phyloP scores from a whole-genome alignment of 2,113 vertebrate species.

The Entomyzon cyanotis region DNA sequence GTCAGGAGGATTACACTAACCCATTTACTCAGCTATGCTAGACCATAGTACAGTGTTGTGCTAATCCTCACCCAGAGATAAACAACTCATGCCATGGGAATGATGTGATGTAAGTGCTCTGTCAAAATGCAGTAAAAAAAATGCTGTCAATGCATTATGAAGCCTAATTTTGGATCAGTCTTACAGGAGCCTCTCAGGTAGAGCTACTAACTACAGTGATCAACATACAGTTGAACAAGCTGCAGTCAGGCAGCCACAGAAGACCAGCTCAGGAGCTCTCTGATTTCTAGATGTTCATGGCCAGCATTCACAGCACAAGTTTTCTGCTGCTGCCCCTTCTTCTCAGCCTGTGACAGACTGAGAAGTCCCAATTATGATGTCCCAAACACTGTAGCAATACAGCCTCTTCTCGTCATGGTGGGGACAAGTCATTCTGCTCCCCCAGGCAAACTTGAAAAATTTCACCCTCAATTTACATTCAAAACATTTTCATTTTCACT shows the following conservation, averaged over 20 bases:
- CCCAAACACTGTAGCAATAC: neutral
- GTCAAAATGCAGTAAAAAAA: neutral
- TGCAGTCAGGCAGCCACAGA: neutral
- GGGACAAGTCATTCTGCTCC: neutral
- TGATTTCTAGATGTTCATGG: neutral
- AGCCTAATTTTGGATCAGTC: neutral
- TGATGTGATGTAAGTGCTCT: neutral
- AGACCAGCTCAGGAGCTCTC: neutral
- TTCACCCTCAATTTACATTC: neutral
- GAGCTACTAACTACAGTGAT: neutral
- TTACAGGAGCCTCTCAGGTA: neutral
- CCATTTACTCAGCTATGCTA: neutral
- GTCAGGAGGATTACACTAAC: neutral
- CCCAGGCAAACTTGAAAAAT: neutral
- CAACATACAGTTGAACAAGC: neutral
- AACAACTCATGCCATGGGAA: neutral
- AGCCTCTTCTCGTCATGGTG: neutral
- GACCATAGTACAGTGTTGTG: neutral
- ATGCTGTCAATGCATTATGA: neutral
- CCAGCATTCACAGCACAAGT: neutral
- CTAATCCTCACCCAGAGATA: slow-evolving; percentile 2
- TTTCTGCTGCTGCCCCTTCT: neutral
- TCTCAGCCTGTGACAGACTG: neutral
- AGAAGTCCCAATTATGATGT: neutral
- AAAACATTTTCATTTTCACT: neutral